phyloP scores from a whole-genome alignment of 2,113 vertebrate species.

The Mirza zaza region DNA sequence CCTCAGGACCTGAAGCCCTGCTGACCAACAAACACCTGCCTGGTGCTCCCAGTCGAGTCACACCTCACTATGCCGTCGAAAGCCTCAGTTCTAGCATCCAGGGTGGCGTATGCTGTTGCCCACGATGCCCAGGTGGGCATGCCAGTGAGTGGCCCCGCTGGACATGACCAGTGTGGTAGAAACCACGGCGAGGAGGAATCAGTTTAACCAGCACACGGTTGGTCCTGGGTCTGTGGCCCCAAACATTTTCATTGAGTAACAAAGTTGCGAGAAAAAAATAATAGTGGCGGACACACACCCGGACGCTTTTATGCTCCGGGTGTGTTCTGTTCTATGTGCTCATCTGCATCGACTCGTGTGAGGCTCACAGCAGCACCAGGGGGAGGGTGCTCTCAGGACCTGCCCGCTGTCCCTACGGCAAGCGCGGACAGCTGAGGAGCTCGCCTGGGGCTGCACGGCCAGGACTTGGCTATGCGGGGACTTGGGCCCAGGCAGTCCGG shows the following conservation, averaged over 20 bases:
- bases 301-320: neutral
- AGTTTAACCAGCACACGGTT: rapidly evolving
- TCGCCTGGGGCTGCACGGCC: rapidly evolving
- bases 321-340: rapidly evolving
- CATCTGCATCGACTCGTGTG: neutral
- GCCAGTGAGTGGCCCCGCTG: rapidly evolving
- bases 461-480: rapidly evolving
- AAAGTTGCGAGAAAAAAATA: neutral
- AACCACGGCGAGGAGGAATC: neutral
- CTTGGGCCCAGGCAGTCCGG: too few relatives aligned
- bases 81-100: rapidly evolving
- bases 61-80: rapidly evolving
- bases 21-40: rapidly evolving
- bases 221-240: neutral
- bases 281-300: rapidly evolving
- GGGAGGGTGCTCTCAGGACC: rapidly evolving
- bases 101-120: rapidly evolving
- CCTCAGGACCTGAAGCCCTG: neutral
- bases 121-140: rapidly evolving
- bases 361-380: rapidly evolving
- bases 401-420: neutral
- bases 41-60: rapidly evolving
- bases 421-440: neutral
- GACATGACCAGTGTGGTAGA: neutral
- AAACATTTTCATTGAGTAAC: too few relatives aligned